Conservation (phyloP, 2,888 invertebrate genomes). For the Hirtodrosophila confusa region DNA sequence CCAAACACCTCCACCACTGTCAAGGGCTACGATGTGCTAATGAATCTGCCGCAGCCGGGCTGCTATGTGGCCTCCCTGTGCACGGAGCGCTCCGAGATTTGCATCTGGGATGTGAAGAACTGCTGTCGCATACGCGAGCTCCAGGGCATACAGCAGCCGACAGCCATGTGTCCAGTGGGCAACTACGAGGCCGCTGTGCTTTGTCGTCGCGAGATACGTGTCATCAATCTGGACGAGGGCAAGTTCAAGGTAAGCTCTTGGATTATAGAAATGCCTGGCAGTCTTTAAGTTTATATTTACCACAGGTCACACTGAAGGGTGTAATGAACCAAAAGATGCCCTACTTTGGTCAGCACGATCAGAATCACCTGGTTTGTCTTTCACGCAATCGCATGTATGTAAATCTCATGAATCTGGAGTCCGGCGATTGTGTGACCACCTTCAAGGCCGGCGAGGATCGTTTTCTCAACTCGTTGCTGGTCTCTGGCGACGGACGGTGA, state of each 20-base stretch:
- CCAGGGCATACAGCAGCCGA: constrained; percentile 90
- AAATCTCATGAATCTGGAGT: constrained; percentile 92
- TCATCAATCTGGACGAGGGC: constrained; percentile 92
- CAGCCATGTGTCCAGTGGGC: constrained; percentile 91
- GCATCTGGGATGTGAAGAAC: constrained; percentile 91
- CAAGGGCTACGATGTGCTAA: constrained; percentile 84
- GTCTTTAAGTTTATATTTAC: too few species aligned
- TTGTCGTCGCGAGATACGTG: constrained; percentile 91
- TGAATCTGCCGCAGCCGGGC: constrained; percentile 85
- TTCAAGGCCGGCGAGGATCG: constrained; percentile 96
- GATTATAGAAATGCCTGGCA: not conserved
- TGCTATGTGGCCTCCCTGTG: constrained; percentile 91
- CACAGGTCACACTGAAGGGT: constrained; percentile 90
- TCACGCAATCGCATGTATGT: constrained; percentile 95
- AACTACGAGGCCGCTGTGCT: constrained; percentile 91
- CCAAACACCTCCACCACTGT: not conserved
- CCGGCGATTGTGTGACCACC: constrained; percentile 88
- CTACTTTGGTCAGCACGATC: constrained; percentile 93
- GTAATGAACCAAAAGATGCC: constrained; percentile 98
- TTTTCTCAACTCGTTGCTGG: constrained; percentile 93
- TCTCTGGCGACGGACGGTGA: constrained; percentile 94
- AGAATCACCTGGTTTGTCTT: constrained; percentile 90
- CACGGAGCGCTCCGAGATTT: constrained; percentile 90
- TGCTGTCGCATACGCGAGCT: constrained; percentile 89
- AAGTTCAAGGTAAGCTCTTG: constrained; percentile 79